Evolutionary conservation across 2,113 vertebrate genomes (phyloP), one percentile per base, ranked within the genome.

Genomic region (Coreoperca whiteheadi): DNA sequence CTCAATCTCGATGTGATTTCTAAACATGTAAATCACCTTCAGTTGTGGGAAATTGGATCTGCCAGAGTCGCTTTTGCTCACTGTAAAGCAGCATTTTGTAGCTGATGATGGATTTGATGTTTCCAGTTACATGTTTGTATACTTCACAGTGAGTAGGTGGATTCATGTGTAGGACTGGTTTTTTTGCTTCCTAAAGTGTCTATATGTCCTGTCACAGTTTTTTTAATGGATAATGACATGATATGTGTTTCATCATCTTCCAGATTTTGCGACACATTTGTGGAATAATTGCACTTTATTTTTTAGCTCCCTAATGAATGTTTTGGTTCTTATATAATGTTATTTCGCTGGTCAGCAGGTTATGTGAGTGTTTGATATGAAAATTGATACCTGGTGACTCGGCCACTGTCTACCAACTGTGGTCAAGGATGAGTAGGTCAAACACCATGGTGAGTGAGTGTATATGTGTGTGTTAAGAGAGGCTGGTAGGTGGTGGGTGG

Each of bases 1-100:
- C 81, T 82, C 74, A 56, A 82, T 88, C 77, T 87, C 32, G 16
- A 39, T 74, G 83, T 85, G 81, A 85, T 93, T 91, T 87, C 76
- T 90, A 83, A 87, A 92, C 89, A 92, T 90, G 90, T 86, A 93
- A 94, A 93, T 93, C 89, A 89, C 84, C 78, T 86, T 85, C 83
- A 87, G 85, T 87, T 57, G 66, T 39, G 65, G 60, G 83, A 88
- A 91, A 94, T 90, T 89, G 83, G 88, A 93, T 94, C 94, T 92
- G 93, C 87, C 84, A 87, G 84, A 84, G 78, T 68, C 87, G 88
- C 66, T 90, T 93, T 88, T 87, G 88, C 83, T 91, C 81, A 89
- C 89, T 87, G 85, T 82, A 73, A 87, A 89, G 82, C 73, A 4
- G 69, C 80, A 79, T 86, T 88, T 88, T 90, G 81, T 81, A 77